Conservation (phyloP, 2,888 invertebrate genomes). For the Busseola fusca region DNA sequence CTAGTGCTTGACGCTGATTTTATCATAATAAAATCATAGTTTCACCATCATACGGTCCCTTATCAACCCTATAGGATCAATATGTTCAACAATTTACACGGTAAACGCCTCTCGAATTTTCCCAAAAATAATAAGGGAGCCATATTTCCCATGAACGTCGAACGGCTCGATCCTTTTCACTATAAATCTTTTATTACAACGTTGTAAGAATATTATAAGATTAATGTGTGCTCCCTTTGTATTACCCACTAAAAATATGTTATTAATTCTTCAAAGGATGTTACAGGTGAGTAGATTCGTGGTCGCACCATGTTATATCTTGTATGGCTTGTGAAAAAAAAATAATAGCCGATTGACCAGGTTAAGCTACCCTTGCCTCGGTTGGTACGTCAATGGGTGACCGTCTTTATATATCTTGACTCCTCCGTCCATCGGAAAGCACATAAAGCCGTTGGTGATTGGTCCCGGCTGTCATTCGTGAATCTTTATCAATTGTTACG, state of each 20-base stretch:
- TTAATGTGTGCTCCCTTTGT: conserved; percentile 32
- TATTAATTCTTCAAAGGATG: not conserved
- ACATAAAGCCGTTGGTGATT: too few species aligned
- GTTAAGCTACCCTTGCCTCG: too few species aligned
- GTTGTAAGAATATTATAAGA: conserved; percentile 48
- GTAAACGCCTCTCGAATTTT: conserved; percentile 13
- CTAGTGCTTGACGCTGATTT: too few species aligned
- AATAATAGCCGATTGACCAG: too few species aligned
- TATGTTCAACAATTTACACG: conserved; percentile 18
- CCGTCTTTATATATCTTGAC: too few species aligned
- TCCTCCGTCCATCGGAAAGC: too few species aligned
- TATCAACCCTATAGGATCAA: conserved; percentile 5
- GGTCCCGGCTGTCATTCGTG: too few species aligned
- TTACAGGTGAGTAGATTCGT: not conserved
- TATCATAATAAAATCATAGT: not conserved
- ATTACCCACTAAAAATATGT: conserved; percentile 11
- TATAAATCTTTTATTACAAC: conserved; percentile 51
- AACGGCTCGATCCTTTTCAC: conserved; percentile 31
- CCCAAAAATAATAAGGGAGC: conserved; percentile 27
- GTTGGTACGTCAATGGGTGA: too few species aligned
- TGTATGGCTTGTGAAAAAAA: too few species aligned
- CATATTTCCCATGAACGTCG: conserved; percentile 34
- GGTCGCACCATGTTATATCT: not conserved
- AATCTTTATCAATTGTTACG: too few species aligned
- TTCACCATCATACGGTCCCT: not conserved